These are phyloP conservation scores for Platalea minor DNA, from an alignment of 2,797 vertebrate species.

Conservation along the genomic window DNA sequence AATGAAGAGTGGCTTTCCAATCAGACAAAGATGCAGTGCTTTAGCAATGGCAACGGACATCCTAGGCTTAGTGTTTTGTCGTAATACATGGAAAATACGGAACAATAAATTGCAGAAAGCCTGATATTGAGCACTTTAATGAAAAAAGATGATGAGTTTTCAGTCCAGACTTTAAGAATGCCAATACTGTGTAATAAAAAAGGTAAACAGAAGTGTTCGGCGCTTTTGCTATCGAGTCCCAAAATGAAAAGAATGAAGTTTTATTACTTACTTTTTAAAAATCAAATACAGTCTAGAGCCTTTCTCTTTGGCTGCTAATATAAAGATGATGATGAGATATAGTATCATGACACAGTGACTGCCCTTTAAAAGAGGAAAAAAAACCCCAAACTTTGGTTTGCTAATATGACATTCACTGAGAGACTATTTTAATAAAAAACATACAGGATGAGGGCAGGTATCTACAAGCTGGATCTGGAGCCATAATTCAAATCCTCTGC, in stretches of 20 bases:
- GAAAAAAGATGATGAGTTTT: constrained; percentile 35
- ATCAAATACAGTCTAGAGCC: neutral
- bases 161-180: constrained; percentile 11
- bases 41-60: neutral
- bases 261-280: neutral
- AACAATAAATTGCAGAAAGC: constrained; percentile 12
- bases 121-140: neutral
- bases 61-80: constrained; percentile 71
- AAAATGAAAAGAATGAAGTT: neutral
- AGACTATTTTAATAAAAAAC: neutral
- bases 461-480: neutral
- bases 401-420: neutral
- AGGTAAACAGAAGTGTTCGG: constrained; percentile 20
- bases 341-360: neutral
- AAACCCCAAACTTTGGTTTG: neutral
- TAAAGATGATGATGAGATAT: neutral
- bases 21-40: neutral
- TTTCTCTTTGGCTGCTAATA: neutral
- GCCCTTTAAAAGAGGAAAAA: neutral
- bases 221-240: neutral
- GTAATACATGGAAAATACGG: constrained; percentile 37
- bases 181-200: neutral
- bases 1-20: constrained; percentile 14
- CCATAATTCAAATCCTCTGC: neutral
- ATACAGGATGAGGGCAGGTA: neutral